These are phyloP conservation scores for Calliphora vomitoria DNA, from an alignment of 2,888 invertebrate species.

Conservation along the genomic window DNA sequence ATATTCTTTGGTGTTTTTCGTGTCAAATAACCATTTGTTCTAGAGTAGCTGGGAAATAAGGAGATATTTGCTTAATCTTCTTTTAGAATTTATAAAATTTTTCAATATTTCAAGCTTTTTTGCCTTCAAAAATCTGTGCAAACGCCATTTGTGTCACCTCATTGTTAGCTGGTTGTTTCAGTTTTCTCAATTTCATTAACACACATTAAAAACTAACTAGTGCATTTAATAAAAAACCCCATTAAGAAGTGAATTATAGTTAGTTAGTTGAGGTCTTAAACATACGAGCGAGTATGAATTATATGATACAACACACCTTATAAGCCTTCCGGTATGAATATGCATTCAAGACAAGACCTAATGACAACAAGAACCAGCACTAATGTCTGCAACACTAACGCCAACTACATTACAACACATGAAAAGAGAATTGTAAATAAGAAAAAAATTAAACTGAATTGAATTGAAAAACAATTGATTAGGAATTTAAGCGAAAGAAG, in stretches of 20 bases:
- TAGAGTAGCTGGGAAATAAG: no score
- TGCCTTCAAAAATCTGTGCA: no score
- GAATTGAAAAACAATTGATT: constrained; percentile 27
- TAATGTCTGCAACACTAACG: neutral
- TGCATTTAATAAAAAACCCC: constrained; percentile 3
- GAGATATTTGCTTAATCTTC: no score
- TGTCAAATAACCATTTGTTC: no score
- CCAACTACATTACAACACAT: constrained; percentile 17
- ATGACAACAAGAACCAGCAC: constrained; percentile 32
- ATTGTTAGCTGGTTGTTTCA: neutral
- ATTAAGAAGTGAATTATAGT: constrained; percentile 42
- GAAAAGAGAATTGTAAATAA: neutral
- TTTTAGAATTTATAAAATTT: no score
- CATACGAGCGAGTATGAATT: constrained; percentile 23
- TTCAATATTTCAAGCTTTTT: no score
- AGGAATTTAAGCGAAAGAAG: constrained; percentile 27
- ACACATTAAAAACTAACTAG: constrained; percentile 14
- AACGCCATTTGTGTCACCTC: neutral
- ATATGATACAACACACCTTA: constrained; percentile 57
- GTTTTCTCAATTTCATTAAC: constrained; percentile 25
- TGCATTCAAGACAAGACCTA: constrained; percentile 42
- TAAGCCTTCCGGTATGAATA: constrained; percentile 69
- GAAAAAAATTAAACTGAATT: neutral
- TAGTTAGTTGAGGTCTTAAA: constrained; percentile 6
- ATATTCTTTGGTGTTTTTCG: no score